Evolutionary conservation across 2,888 invertebrate genomes (phyloP).

Genomic region (Aleiodes alternator): DNA sequence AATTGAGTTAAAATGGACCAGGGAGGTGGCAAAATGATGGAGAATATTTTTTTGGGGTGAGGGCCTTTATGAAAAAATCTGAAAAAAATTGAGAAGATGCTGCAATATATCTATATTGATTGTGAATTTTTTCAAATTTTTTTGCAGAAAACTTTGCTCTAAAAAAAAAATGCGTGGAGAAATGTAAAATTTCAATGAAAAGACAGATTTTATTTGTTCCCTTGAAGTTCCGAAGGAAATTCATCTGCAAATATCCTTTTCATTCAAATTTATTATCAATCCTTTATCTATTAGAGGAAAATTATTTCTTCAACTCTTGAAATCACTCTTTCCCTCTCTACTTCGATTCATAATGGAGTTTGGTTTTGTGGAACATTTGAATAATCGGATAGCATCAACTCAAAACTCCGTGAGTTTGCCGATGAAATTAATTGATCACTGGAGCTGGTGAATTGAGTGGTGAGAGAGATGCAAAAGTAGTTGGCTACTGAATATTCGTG

Average conservation of each 20-base stretch:
- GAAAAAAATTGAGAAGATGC: too few species aligned
- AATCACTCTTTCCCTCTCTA: neutral
- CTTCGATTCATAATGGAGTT: slow-evolving; percentile 7
- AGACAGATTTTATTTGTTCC: neutral
- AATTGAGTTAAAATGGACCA: too few species aligned
- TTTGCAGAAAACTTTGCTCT: too few species aligned
- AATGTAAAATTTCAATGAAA: too few species aligned
- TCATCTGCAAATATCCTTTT: neutral
- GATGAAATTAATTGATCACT: slow-evolving; percentile 31
- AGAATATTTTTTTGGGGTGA: neutral
- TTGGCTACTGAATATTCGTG: slow-evolving; percentile 18
- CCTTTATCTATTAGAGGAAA: neutral
- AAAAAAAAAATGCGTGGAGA: too few species aligned
- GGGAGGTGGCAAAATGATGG: neutral
- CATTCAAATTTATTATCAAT: slow-evolving; percentile 1
- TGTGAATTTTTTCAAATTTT: too few species aligned
- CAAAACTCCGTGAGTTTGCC: slow-evolving; percentile 16
- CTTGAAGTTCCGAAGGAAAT: neutral
- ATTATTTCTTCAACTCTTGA: neutral
- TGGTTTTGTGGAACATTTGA: slow-evolving; percentile 7
- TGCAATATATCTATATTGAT: too few species aligned
- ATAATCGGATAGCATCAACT: slow-evolving; percentile 10
- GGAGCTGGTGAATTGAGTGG: slow-evolving; percentile 17
- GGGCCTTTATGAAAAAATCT: too few species aligned
- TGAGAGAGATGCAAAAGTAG: slow-evolving; percentile 3